Conservation (phyloP, 2,888 invertebrate species). For the Exephanes ischioxanthus region DNA sequence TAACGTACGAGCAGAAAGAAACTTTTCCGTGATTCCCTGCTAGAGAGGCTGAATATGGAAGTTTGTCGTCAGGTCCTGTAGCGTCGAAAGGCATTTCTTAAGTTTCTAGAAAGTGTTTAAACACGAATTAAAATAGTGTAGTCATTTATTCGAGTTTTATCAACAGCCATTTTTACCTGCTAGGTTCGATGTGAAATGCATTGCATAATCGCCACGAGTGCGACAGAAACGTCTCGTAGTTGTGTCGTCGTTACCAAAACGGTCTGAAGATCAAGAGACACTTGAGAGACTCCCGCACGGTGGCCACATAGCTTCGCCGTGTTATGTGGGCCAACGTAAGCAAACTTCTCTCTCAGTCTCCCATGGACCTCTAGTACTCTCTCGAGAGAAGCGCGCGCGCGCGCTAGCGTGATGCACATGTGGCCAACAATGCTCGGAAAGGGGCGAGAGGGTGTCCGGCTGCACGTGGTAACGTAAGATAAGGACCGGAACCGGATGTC, state of each 20-base stretch:
- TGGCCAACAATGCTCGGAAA: conserved; percentile 77
- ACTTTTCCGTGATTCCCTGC: neutral
- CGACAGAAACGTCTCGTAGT: conserved; percentile 48
- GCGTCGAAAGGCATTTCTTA: too few species aligned
- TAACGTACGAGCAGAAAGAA: neutral
- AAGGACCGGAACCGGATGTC: conserved; percentile 82
- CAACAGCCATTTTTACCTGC: neutral
- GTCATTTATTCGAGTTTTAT: neutral
- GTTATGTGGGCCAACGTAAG: conserved; percentile 78
- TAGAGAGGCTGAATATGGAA: too few species aligned
- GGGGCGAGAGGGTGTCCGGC: conserved; percentile 48
- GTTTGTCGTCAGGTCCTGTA: neutral
- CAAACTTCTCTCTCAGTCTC: conserved; percentile 71
- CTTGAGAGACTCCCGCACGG: conserved; percentile 53
- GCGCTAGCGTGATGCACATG: conserved; percentile 74
- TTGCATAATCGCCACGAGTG: conserved; percentile 21
- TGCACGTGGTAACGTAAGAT: conserved; percentile 79
- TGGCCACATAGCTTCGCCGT: conserved; percentile 68
- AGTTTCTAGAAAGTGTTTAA: too few species aligned
- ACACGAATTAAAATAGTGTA: neutral
- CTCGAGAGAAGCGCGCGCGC: conserved; percentile 1
- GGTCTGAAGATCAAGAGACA: conserved; percentile 59
- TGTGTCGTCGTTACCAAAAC: conserved; percentile 57
- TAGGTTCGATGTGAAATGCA: neutral
- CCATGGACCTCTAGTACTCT: conserved; percentile 1